Percentiles rank a stretch among this genome's conserved stretches.
Conservation (phyloP, 92 coral and sea anemone genomes). For the Bergia puertoricense region DNA sequence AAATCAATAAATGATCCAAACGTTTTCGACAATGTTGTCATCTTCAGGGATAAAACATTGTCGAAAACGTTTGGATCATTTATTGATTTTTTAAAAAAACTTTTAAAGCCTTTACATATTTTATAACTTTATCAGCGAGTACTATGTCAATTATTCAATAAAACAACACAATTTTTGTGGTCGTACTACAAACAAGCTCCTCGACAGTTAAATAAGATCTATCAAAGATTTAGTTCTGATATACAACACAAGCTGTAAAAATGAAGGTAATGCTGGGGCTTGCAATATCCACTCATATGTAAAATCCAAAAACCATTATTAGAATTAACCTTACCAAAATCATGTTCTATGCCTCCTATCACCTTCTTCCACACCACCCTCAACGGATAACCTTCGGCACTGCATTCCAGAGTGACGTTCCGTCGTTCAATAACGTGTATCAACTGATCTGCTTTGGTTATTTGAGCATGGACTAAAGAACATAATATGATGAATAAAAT, state of each 20-base stretch:
- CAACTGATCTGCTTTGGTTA: neutral
- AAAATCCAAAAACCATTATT: neutral
- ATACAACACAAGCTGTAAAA: neutral
- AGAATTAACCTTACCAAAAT: constrained; percentile 7
- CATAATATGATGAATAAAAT: neutral
- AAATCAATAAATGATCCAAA: too few species aligned
- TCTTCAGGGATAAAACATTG: too few species aligned
- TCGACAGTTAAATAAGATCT: too few species aligned
- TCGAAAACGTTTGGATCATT: too few species aligned
- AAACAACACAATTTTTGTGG: too few species aligned
- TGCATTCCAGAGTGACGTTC: constrained; percentile 22
- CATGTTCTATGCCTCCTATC: constrained; percentile 7
- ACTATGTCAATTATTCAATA: too few species aligned
- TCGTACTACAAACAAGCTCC: too few species aligned
- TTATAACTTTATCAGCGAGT: too few species aligned
- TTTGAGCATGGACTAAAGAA: constrained; percentile 13
- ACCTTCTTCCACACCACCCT: constrained; percentile 16
- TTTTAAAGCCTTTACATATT: too few species aligned
- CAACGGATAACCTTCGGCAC: constrained; percentile 28
- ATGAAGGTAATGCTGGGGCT: neutral
- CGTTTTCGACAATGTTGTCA: too few species aligned
- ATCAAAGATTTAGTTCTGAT: too few species aligned
- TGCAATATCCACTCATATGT: neutral
- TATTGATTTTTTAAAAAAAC: too few species aligned
- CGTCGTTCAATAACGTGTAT: neutral